These are phyloP conservation scores for Bombylius discolor DNA, from an alignment of 2,888 invertebrate genomes.

Conservation along the genomic window DNA sequence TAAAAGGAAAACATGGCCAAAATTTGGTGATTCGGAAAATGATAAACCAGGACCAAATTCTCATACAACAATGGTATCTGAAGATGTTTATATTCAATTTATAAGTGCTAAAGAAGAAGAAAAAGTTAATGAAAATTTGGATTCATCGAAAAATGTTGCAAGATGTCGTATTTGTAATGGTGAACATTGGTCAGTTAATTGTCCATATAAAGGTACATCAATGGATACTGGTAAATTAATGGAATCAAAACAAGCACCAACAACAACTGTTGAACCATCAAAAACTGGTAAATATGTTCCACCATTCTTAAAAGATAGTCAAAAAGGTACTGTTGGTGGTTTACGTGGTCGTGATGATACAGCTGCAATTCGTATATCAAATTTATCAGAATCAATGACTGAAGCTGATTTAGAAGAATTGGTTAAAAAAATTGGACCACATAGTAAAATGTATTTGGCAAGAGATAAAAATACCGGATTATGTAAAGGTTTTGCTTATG, in stretches of 20 bases:
- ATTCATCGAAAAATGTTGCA: constrained; percentile 60
- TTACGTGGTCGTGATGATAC: constrained; percentile 62
- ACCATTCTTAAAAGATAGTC: constrained; percentile 77
- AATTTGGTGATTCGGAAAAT: constrained; percentile 81
- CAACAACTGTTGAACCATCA: constrained; percentile 13
- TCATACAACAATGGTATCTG: constrained; percentile 91
- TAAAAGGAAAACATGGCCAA: constrained; percentile 83
- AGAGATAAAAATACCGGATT: constrained; percentile 79
- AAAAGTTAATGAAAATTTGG: constrained; percentile 73
- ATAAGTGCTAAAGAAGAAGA: constrained; percentile 79
- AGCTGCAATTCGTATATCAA: constrained; percentile 92
- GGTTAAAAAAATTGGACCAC: constrained; percentile 85
- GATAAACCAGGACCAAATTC: constrained; percentile 97
- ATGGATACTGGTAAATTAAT: constrained; percentile 52
- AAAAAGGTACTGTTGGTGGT: constrained; percentile 55
- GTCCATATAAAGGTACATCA: constrained; percentile 92
- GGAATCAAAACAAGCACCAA: constrained; percentile 41
- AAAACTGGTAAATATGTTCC: constrained; percentile 63
- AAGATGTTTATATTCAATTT: constrained; percentile 93
- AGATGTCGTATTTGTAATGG: constrained; percentile 86
- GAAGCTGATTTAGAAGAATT: constrained; percentile 93
- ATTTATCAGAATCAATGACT: constrained; percentile 88
- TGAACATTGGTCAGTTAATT: constrained; percentile 96
- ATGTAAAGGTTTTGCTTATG: constrained; percentile 97
- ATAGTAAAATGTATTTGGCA: constrained; percentile 88